Conservation (phyloP, 2,888 invertebrate species). For the Clepsis dumicolana region DNA sequence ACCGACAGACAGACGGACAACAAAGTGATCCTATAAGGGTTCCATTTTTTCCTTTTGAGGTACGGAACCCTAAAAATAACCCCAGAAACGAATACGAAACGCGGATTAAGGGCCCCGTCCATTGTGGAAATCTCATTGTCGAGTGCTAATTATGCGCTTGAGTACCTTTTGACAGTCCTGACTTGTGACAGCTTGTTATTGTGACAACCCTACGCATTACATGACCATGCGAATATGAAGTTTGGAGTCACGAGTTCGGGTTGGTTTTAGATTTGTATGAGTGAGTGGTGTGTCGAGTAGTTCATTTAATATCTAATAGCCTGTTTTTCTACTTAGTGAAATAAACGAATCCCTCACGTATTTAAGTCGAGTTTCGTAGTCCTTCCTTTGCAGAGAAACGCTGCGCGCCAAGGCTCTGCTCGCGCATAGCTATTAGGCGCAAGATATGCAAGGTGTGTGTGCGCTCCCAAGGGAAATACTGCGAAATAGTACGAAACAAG, state of each 20-base stretch:
- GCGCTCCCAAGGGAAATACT: too few relatives aligned
- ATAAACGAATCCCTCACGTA: too few relatives aligned
- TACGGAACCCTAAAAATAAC: too few relatives aligned
- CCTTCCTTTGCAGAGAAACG: too few relatives aligned
- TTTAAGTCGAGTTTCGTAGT: too few relatives aligned
- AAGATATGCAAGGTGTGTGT: too few relatives aligned
- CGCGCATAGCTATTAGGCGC: too few relatives aligned
- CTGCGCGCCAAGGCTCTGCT: too few relatives aligned
- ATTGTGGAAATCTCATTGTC: slow-evolving; percentile 40
- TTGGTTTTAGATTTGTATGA: slow-evolving; percentile 3
- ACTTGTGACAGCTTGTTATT: slow-evolving; percentile 41
- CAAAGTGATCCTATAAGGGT: too few relatives aligned
- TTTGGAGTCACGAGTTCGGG: background rate
- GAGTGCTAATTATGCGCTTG: slow-evolving; percentile 42
- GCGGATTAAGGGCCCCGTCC: slow-evolving; percentile 35
- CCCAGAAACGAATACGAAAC: slow-evolving; percentile 13
- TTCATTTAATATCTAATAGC: background rate
- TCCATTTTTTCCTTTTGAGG: too few relatives aligned
- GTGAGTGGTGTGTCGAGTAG: background rate
- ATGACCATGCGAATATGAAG: background rate
- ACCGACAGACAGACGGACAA: too few relatives aligned
- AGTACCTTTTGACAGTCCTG: slow-evolving; percentile 43
- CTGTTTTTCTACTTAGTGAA: background rate
- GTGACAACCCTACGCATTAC: slow-evolving; percentile 30
- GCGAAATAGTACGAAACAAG: too few relatives aligned